Percentiles rank a stretch among this genome's conserved stretches.
These are phyloP conservation scores for Drosophila rhopaloa DNA, from an alignment of 1,140 invertebrate genomes.

Conservation along the genomic window DNA sequence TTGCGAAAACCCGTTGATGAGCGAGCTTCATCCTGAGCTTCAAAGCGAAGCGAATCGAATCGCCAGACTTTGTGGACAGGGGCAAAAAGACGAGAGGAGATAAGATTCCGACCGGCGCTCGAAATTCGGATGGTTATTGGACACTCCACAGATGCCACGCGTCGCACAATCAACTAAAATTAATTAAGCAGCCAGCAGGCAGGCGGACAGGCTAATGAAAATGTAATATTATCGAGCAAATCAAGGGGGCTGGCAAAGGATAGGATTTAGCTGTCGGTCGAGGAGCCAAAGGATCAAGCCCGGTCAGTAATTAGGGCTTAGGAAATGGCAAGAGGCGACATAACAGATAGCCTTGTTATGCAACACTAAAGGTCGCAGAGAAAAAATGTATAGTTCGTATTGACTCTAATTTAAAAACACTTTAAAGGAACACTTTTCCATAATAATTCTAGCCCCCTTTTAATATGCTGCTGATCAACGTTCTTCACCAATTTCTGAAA, in stretches of 20 bases:
- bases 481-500: background rate
- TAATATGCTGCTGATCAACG: background rate
- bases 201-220: slow-evolving; percentile 62
- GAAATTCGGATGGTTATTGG: slow-evolving; percentile 65
- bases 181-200: slow-evolving; percentile 64
- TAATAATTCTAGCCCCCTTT: background rate
- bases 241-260: slow-evolving; percentile 17
- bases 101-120: slow-evolving; percentile 29
- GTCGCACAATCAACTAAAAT: slow-evolving; percentile 64
- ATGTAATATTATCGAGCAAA: slow-evolving; percentile 56
- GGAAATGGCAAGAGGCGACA: background rate
- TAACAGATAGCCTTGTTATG: background rate
- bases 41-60: slow-evolving; percentile 45
- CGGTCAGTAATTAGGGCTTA: slow-evolving; percentile 5
- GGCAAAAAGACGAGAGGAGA: slow-evolving; percentile 21
- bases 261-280: slow-evolving; percentile 8
- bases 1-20: slow-evolving; percentile 79
- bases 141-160: slow-evolving; percentile 73
- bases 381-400: too few species aligned
- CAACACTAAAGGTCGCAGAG: too few species aligned
- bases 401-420: too few species aligned
- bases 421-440: too few species aligned
- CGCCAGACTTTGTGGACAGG: slow-evolving; percentile 12
- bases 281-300: slow-evolving; percentile 11
- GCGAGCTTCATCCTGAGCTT: slow-evolving; percentile 64